Base-by-base conservation (phyloP, 2,113 vertebrate species). In the Tamias sibiricus region DNA sequence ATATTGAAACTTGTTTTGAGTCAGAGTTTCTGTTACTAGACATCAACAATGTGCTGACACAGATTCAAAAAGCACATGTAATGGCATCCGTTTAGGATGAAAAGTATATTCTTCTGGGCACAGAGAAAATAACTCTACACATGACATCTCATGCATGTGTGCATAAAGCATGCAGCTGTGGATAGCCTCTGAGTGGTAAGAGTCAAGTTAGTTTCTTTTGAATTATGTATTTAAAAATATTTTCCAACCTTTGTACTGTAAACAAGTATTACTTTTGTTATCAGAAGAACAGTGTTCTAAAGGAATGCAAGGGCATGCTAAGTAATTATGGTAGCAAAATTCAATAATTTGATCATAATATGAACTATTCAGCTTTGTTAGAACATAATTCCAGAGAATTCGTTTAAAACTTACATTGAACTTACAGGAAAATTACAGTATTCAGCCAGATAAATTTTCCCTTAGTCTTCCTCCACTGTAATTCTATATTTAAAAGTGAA, bases 401-500 rank as follows among this genome's bases (percentile, higher is more conserved):
- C 82, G 90, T 86, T 95, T 96, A 92, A 95, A 92, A 88, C 52
- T 68, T 86, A 72, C 13, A 79, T 57, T 35, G 93, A 59, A 68
- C 88, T 92, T 91, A 66, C 20, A 94, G 84, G 71, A 88, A 97
- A 85, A 88, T 91, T 83, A 86, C 11, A 87, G 32, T 44, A 74
- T 74, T 95, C 87, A 77, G 17, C 52, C 76, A 44, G 72, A 95
- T 79, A 93, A 57, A 92, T 59, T 87, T 94, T 90, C 68, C 66
- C 85, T 81, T 81, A 62, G 76, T 62, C 62, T 81, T 96, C 44
- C 24, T 37, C 69, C 40, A 86, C 62, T 35, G 90, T 87, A 44
- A 76, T 85, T 87, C 69, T 66, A 87, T 22, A 40, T 72, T 88
- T 92, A 77, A 90, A 88, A 95, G 74, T 22, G 47, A 77, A 77